Conservation (phyloP, 2,113 vertebrate genomes). For the Sciurus niger region DNA sequence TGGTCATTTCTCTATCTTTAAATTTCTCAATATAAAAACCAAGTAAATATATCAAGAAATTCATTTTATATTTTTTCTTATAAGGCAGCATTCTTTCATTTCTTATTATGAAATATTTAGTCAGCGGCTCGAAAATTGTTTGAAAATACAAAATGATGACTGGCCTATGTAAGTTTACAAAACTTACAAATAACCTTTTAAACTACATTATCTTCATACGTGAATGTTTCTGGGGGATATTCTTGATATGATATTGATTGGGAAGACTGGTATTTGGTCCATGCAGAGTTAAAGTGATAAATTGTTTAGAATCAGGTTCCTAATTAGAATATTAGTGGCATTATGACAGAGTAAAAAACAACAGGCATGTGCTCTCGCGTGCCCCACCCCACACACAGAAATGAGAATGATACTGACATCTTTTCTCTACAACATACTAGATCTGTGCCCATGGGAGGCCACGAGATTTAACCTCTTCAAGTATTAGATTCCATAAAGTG, state of each 20-base stretch:
- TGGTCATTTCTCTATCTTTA: background rate
- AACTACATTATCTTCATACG: background rate
- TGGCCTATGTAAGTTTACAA: background rate
- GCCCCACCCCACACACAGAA: background rate
- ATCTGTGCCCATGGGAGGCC: background rate
- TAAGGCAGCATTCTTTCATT: background rate
- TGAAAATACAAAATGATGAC: background rate
- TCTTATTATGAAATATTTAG: conserved; percentile 39
- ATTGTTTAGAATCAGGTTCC: background rate
- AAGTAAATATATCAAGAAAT: background rate
- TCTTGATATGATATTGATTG: background rate
- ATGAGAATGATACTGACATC: background rate
- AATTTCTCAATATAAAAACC: conserved; percentile 14
- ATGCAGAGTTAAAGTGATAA: background rate
- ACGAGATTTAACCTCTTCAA: conserved; percentile 11
- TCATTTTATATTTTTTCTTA: background rate
- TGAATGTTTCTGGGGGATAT: background rate
- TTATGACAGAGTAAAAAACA: background rate
- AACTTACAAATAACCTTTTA: background rate
- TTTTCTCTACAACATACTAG: conserved; percentile 23
- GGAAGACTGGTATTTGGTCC: background rate
- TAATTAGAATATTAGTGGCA: background rate
- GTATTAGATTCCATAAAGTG: background rate
- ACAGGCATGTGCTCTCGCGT: background rate
- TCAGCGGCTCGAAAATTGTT: background rate